These are phyloP conservation scores for Congeria kusceri DNA, from an alignment of 2,888 invertebrate genomes.

Conservation along the genomic window DNA sequence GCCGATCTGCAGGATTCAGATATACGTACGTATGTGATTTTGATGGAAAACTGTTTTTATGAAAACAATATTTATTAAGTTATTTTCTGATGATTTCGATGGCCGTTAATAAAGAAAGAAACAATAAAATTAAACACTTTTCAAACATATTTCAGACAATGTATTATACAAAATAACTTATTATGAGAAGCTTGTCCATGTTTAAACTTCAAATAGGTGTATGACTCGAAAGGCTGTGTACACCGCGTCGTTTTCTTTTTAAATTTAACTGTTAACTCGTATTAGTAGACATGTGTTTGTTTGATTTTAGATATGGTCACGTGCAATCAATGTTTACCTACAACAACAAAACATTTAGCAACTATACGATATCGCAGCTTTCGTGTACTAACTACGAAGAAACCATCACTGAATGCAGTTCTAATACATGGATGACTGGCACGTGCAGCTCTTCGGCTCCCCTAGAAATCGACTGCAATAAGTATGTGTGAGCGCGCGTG, in stretches of 20 bases:
- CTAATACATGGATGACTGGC: background rate
- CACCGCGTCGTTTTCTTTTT: no score
- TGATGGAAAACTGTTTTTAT: no score
- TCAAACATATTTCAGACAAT: background rate
- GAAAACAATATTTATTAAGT: no score
- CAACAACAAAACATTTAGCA: background rate
- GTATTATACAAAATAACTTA: background rate
- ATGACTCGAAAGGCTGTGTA: no score
- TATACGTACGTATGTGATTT: background rate
- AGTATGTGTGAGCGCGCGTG: background rate
- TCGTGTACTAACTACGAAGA: constrained; percentile 9
- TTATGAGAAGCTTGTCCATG: no score
- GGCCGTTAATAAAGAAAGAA: no score
- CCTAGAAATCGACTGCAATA: background rate
- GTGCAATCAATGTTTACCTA: background rate
- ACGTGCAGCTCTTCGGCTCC: background rate
- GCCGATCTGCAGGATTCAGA: constrained; percentile 1
- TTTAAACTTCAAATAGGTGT: no score
- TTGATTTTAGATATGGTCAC: background rate
- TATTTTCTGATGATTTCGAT: no score
- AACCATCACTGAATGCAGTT: constrained; percentile 15
- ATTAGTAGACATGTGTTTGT: background rate
- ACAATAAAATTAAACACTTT: background rate
- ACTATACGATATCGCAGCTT: constrained; percentile 8
- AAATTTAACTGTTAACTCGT: no score